Evolutionary conservation across 2,113 vertebrate species (phyloP).

Genomic region (Pangasianodon gigas): DNA sequence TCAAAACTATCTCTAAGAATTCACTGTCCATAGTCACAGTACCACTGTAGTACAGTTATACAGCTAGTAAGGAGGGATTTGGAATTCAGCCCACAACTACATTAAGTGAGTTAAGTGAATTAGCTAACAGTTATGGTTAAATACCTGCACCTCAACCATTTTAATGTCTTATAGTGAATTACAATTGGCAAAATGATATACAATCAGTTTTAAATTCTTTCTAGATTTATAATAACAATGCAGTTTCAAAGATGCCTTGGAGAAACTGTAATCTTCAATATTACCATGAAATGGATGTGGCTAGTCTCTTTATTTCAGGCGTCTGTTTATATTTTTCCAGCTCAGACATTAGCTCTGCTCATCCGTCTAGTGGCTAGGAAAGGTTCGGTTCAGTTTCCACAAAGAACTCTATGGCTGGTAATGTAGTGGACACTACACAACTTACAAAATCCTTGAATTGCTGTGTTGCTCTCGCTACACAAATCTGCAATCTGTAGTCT

Average conservation of each 20-base stretch:
- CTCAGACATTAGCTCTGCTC: too few species aligned
- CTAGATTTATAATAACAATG: neutral
- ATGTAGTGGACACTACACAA: neutral
- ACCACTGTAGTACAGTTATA: neutral
- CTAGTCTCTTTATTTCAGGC: too few species aligned
- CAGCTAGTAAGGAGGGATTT: neutral
- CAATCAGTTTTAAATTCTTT: neutral
- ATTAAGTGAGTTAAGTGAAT: neutral
- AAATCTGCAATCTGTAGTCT: too few species aligned
- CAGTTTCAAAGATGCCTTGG: too few species aligned
- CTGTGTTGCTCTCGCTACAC: too few species aligned
- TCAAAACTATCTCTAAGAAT: neutral
- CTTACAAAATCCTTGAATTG: too few species aligned
- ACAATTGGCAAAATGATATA: neutral
- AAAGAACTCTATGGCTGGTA: too few species aligned
- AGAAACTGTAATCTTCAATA: neutral
- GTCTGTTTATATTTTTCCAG: too few species aligned
- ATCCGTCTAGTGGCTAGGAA: too few species aligned
- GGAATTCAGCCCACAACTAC: neutral
- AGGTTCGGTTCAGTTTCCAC: too few species aligned
- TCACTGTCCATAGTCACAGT: neutral
- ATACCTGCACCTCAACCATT: neutral
- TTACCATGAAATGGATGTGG: neutral
- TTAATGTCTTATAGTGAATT: neutral
- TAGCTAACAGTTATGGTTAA: neutral